Percentiles rank a stretch among this genome's conserved stretches.
Conservation (phyloP, 1,140 invertebrate species). For the Ceratitis capitata region DNA sequence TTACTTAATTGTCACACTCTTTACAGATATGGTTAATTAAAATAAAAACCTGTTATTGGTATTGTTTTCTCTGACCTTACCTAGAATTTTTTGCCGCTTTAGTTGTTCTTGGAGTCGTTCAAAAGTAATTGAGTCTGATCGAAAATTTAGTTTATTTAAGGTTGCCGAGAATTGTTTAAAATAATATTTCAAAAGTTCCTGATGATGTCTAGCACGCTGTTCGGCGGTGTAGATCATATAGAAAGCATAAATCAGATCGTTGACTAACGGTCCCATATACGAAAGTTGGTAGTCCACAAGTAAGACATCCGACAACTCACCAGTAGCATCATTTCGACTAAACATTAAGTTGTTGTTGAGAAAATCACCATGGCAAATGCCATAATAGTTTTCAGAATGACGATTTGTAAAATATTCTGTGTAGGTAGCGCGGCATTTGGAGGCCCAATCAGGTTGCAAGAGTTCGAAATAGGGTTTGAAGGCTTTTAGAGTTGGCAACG, state of each 20-base stretch:
- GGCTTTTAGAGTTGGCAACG: slow-evolving; percentile 4
- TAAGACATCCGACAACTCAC: slow-evolving; percentile 37
- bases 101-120: background rate
- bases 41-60: too few relatives aligned
- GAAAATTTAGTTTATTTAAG: background rate
- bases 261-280: slow-evolving; percentile 35
- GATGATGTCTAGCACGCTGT: background rate
- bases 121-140: background rate
- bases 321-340: background rate
- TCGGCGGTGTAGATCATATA: background rate
- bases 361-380: slow-evolving; percentile 42
- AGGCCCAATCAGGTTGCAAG: background rate
- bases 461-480: slow-evolving; percentile 44
- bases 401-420: slow-evolving; percentile 43
- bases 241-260: slow-evolving; percentile 20
- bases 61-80: too few relatives aligned
- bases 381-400: slow-evolving; percentile 4
- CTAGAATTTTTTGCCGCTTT: background rate
- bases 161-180: background rate
- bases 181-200: slow-evolving; percentile 27
- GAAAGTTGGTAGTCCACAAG: slow-evolving; percentile 47
- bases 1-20: too few relatives aligned
- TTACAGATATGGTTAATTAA: too few relatives aligned
- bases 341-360: slow-evolving; percentile 47
- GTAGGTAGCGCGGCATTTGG: slow-evolving; percentile 33